Evolutionary conservation across 2,113 vertebrate genomes (phyloP).

Genomic region (Epinephelus moara): DNA sequence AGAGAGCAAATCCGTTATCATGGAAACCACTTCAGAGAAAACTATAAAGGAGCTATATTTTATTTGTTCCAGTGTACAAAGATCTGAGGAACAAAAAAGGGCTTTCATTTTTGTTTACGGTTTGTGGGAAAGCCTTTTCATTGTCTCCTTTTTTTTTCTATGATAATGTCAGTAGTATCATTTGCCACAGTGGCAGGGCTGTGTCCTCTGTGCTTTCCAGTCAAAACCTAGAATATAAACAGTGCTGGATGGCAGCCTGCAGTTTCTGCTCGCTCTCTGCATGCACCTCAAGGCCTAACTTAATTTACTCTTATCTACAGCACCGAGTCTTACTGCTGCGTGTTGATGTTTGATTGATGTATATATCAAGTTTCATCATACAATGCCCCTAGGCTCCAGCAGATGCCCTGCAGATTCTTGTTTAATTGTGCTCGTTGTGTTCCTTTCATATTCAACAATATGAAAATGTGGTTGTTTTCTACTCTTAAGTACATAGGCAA

Average conservation of each 20-base stretch:
- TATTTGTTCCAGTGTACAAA: slow-evolving; percentile 11
- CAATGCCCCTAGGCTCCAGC: background rate
- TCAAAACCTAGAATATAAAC: slow-evolving; percentile 29
- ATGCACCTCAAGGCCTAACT: slow-evolving; percentile 14
- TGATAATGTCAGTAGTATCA: slow-evolving; percentile 25
- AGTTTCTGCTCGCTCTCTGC: slow-evolving; percentile 11
- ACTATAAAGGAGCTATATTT: background rate
- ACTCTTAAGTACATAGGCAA: background rate
- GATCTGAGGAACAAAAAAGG: slow-evolving; percentile 15
- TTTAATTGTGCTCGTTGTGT: slow-evolving; percentile 3
- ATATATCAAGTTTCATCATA: slow-evolving; percentile 14
- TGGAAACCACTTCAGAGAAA: slow-evolving; percentile 26
- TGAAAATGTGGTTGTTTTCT: slow-evolving; percentile 8
- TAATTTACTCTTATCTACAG: slow-evolving; percentile 30
- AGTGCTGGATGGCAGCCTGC: background rate
- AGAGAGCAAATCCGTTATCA: slow-evolving; percentile 33
- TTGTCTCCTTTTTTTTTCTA: background rate
- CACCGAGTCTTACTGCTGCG: background rate
- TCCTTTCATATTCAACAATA: slow-evolving; percentile 12
- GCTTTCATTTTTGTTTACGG: slow-evolving; percentile 37
- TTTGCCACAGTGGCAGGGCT: slow-evolving; percentile 4
- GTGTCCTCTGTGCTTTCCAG: slow-evolving; percentile 15
- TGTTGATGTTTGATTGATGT: slow-evolving; percentile 56
- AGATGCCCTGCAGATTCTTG: slow-evolving; percentile 2
- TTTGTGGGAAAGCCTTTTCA: slow-evolving; percentile 1